Base-by-base conservation (phyloP, 2,113 vertebrate species). In the Menura novaehollandiae region DNA sequence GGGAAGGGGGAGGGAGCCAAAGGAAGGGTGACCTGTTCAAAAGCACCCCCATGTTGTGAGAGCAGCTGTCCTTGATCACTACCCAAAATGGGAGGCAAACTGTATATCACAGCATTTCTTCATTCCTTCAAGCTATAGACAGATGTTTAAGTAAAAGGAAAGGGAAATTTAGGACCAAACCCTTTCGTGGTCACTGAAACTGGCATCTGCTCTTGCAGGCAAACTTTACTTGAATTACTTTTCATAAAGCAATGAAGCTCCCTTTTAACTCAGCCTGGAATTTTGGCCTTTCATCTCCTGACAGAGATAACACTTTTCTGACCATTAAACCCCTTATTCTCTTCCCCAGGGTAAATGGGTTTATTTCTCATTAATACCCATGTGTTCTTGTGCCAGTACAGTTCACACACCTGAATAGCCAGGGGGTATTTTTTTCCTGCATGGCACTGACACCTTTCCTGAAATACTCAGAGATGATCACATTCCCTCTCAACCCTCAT, bases 241-340 rank as follows among this genome's bases (percentile, higher is more conserved):
- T 81, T 67, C 52, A 75, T 67, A 78, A 84, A 91, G 83, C 69
- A 74, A 64, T 47, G 56, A 74, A 87, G 44, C 8, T 94, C 37
- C 37, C 66, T 89, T 94, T 92, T 85, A 96, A 91, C 56, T 91
- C 66, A 76, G 84, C 20, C 53, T 79, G 56, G 52, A 67, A 82
- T 85, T 85, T 41, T 79, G 37, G 62, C 16, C 69, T 95, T 96
- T 92, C 44, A 92, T 94, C 77, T 94, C 30, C 84, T 79, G 56
- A 60, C 33, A 87, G 44, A 75, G 49, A 44, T 47, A 74, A 9
- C 19, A 35, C 32, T 79, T 91, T 88, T 82, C 62, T 79, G 66
- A 66, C 71, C 41, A 16, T 91, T 85, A 69, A 80, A 95, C 74
- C 49, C 33, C 5, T 22, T 53, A 10, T 60, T 85, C 47, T 33